phyloP scores from a whole-genome alignment of 2,888 invertebrate species.

The Horisme vitalbata region DNA sequence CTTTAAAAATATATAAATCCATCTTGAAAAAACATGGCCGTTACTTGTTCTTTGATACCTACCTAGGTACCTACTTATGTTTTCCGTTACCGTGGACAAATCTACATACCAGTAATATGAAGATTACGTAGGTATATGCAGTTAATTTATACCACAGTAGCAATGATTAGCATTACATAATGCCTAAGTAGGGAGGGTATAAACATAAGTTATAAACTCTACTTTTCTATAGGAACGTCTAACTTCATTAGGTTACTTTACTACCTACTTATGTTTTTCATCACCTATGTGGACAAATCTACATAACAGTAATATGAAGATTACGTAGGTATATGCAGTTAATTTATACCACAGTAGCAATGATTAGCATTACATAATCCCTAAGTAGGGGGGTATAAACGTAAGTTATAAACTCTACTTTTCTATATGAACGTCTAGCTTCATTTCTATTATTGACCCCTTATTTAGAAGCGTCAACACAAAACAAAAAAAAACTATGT shows the following conservation, averaged over 20 bases:
- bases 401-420: too few species aligned
- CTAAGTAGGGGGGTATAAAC: too few species aligned
- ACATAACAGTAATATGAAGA: not conserved
- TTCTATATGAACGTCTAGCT: constrained; percentile 54
- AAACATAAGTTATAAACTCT: too few species aligned
- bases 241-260: too few species aligned
- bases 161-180: too few species aligned
- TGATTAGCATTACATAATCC: too few species aligned
- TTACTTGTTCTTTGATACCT: too few species aligned
- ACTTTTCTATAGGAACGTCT: too few species aligned
- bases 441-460: constrained; percentile 73
- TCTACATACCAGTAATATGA: not conserved
- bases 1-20: too few species aligned
- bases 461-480: constrained; percentile 74
- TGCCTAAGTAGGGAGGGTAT: too few species aligned
- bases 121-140: not conserved
- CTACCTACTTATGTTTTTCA: not conserved
- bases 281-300: not conserved
- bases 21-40: too few species aligned
- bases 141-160: not conserved
- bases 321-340: not conserved
- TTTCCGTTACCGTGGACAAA: not conserved
- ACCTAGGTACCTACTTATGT: not conserved
- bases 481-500: constrained; percentile 68
- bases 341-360: not conserved